phyloP scores from a whole-genome alignment of 2,888 invertebrate genomes.

The Pandemis corylana region DNA sequence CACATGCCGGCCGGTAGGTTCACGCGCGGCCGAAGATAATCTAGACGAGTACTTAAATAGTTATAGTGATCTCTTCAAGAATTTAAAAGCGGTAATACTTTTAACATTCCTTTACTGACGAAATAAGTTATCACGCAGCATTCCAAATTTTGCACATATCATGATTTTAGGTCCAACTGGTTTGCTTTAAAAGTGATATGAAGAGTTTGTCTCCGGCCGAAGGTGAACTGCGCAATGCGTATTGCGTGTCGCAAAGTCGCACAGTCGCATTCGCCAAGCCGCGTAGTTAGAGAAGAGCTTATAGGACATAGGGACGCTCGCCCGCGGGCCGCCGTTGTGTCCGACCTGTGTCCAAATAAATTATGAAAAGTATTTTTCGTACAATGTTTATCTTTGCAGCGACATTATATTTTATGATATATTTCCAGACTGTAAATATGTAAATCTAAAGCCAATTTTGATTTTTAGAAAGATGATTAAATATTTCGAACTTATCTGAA shows the following conservation, averaged over 20 bases:
- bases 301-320: slow-evolving; percentile 48
- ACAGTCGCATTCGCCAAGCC: not conserved
- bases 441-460: slow-evolving; percentile 65
- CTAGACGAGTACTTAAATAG: slow-evolving; percentile 40
- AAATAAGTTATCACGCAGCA: slow-evolving; percentile 30
- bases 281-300: slow-evolving; percentile 52
- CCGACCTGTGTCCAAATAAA: slow-evolving; percentile 50
- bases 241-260: not conserved
- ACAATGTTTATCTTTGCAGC: slow-evolving; percentile 57
- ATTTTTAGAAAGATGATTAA: slow-evolving; percentile 39
- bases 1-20: not conserved
- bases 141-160: slow-evolving; percentile 40
- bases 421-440: slow-evolving; percentile 71
- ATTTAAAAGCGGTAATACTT: slow-evolving; percentile 29
- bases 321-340: slow-evolving; percentile 43
- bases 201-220: slow-evolving; percentile 36
- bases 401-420: slow-evolving; percentile 61
- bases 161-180: slow-evolving; percentile 26
- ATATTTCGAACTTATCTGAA: slow-evolving; percentile 27
- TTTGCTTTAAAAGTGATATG: not conserved
- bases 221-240: slow-evolving; percentile 14
- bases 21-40: slow-evolving; percentile 28
- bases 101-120: slow-evolving; percentile 34
- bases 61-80: slow-evolving; percentile 27
- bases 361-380: slow-evolving; percentile 57